Conservation (phyloP, 2,797 vertebrate species). For the Lagocephalus sceleratus region DNA sequence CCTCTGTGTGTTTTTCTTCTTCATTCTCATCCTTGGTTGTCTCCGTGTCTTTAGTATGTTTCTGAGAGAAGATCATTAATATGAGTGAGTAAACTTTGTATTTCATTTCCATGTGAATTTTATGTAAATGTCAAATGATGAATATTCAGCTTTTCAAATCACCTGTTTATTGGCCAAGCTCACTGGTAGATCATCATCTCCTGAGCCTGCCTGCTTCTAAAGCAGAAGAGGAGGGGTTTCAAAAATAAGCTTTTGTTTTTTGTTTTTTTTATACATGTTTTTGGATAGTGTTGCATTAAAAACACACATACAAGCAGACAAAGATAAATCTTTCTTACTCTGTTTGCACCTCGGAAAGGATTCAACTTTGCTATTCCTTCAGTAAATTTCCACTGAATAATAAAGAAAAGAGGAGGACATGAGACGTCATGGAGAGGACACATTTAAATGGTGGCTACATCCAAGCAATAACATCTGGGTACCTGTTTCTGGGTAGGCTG, state of each 20-base stretch:
- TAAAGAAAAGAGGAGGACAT: neutral
- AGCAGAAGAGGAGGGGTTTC: constrained; percentile 1
- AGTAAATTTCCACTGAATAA: constrained; percentile 46
- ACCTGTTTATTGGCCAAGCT: constrained; percentile 52
- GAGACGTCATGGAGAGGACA: neutral
- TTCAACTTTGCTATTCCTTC: constrained; percentile 56
- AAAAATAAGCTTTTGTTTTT: neutral
- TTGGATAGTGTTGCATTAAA: neutral
- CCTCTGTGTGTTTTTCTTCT: constrained; percentile 46
- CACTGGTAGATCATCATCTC: constrained; percentile 35
- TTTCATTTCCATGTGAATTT: no score
- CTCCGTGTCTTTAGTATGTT: constrained; percentile 39
- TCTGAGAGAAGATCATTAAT: constrained; percentile 35
- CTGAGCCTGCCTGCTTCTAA: constrained; percentile 32
- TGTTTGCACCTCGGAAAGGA: constrained; percentile 50
- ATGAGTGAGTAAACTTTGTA: neutral
- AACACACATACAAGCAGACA: neutral
- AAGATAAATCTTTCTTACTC: constrained; percentile 31
- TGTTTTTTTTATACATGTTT: neutral
- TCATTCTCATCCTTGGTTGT: constrained; percentile 25
- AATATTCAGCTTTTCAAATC: no score
- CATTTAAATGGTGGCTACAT: neutral
- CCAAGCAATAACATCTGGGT: neutral
- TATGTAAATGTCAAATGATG: no score
- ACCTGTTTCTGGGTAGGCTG: constrained; percentile 57